Percentiles rank a stretch among this genome's conserved stretches.
Conservation (phyloP, 2,888 invertebrate species). For the Synergus laeviventris region DNA sequence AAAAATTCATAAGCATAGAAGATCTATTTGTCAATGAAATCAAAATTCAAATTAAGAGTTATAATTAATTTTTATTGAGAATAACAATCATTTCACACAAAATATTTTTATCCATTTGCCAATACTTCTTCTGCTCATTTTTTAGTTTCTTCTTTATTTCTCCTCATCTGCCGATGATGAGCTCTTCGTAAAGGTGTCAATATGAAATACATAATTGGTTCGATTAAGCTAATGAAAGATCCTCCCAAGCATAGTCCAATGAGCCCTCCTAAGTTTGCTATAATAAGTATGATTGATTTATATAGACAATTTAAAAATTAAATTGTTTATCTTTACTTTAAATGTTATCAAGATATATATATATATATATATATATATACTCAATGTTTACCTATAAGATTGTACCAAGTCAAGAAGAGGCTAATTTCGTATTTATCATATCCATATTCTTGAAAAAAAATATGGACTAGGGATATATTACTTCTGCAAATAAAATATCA, state of each 20-base stretch:
- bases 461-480: neutral
- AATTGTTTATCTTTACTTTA: too few species aligned
- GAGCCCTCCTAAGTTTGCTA: conserved; percentile 76
- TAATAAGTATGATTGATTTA: neutral
- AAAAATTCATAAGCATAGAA: neutral
- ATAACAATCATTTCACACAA: too few species aligned
- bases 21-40: too few species aligned
- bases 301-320: neutral
- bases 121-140: neutral
- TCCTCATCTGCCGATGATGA: neutral
- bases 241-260: conserved; percentile 81
- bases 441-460: neutral
- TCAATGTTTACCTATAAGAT: conserved; percentile 2
- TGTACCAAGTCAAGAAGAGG: neutral
- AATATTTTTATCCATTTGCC: too few species aligned
- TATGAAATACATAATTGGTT: conserved; percentile 76
- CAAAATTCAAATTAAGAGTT: too few species aligned
- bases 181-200: neutral
- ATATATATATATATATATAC: neutral
- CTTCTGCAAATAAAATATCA: neutral
- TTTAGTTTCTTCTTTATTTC: neutral
- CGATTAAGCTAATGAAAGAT: conserved; percentile 80
- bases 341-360: too few species aligned
- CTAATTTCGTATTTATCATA: neutral
- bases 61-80: too few species aligned